Base-by-base conservation (phyloP, 2,113 vertebrate species). In the Coreoperca whiteheadi region DNA sequence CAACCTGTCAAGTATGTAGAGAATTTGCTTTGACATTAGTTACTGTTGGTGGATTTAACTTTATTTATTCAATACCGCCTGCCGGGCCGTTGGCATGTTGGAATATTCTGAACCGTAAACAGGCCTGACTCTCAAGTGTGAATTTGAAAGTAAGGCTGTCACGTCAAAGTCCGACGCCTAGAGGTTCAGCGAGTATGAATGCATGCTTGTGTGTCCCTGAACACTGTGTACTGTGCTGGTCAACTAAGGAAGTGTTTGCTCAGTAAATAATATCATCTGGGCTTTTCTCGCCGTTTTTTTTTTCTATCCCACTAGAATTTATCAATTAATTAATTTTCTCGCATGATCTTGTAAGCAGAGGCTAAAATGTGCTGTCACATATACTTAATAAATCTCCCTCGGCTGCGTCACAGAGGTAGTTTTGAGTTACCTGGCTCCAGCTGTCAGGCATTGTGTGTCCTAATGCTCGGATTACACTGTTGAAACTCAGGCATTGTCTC, bases 181-280 rank as follows among this genome's bases (percentile, higher is more conserved):
- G n/a, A 87, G 74, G 61, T 83, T 83, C 32, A 70, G 28, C 3
- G 4, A 28, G 20, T 57, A 37, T 73, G 71, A 32, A 32, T 65
- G 75, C 1, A 30, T 43, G 50, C 37, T 39, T 69, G 51, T 56
- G 50, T 74, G 82, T 89, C 43, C 54, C 70, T 82, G 88, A 81
- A 92, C 87, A 80, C 48, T 68, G 51, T 69, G 83, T 91, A 61
- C 85, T 61, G 20, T 81, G 63, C 67, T 46, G 79, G 74, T 91
- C 88, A 88, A 81, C 81, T 77, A 61, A 87, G 88, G 69, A 61
- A 79, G 69, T 88, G 86, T 87, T 90, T 90, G 83, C 76, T 89
- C 30, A 82, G 88, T 89, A 87, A 92, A 91, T 82, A 90, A 59
- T 32, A 79, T 85, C 74, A 81, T 84, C 81, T 83, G 67, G 77